Evolutionary conservation across 1,140 invertebrate genomes (phyloP).

Genomic region (Heterodera schachtii): DNA sequence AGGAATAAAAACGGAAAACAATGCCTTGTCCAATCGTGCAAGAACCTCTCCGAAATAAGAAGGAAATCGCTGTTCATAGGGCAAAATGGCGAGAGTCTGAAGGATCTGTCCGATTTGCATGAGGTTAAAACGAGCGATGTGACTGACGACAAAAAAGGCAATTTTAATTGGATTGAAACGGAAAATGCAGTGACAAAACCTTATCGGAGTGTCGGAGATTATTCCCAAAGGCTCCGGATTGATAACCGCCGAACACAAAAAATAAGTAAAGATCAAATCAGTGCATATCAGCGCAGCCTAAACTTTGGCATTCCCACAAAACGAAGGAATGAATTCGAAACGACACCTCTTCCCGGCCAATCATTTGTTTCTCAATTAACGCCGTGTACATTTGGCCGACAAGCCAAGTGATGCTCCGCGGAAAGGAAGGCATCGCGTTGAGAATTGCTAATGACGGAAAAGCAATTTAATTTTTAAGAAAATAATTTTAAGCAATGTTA

Average conservation of each 20-base stretch:
- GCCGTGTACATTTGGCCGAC: constrained; percentile 70
- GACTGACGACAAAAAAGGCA: constrained; percentile 68
- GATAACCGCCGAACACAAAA: constrained; percentile 92
- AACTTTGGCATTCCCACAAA: neutral
- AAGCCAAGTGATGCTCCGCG: constrained; percentile 74
- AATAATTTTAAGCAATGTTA: constrained; percentile 22
- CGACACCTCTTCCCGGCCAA: constrained; percentile 70
- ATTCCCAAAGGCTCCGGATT: constrained; percentile 92
- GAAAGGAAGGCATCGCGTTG: constrained; percentile 88
- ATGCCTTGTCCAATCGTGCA: constrained; percentile 75
- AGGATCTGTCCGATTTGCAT: constrained; percentile 86
- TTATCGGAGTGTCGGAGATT: constrained; percentile 84
- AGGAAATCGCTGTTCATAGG: constrained; percentile 55
- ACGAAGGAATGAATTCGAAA: constrained; percentile 60
- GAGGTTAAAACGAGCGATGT: constrained; percentile 86
- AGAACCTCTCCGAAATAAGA: constrained; percentile 76
- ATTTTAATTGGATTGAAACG: constrained; percentile 72
- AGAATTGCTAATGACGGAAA: constrained; percentile 69
- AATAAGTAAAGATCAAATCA: constrained; percentile 88
- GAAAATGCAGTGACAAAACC: constrained; percentile 84
- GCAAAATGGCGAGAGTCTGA: constrained; percentile 79
- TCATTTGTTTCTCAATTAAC: constrained; percentile 67
- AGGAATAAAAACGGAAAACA: neutral
- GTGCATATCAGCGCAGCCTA: constrained; percentile 74
- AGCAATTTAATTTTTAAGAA: constrained; percentile 22